Evolutionary conservation across 2,888 invertebrate genomes (phyloP), one percentile per base, ranked within the genome.

Genomic region (Ochropacha duplaris): DNA sequence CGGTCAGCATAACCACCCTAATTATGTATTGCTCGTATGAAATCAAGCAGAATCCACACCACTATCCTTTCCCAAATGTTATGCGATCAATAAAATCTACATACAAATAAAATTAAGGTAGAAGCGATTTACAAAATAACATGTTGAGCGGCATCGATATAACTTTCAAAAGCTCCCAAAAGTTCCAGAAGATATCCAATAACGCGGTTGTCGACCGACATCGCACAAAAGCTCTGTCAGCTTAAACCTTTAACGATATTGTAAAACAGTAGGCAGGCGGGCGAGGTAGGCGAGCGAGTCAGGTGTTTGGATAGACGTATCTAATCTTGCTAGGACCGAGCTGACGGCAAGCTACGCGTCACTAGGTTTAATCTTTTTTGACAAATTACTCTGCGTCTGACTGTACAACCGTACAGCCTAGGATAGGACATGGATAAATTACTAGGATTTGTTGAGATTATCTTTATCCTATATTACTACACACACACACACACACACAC

Each of bases 361-460:
- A 44, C 44, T 16, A 19, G 39, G 44, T n/a, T 67, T 76, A 71
- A 74, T 75, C 68, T 62, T 62, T 54, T 62, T 59, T 77, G 76
- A 77, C 69, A 77, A 77, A 77, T 77, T 66, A 64, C 67, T 44
- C 44, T 44, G 44, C 9, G 19, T 19, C 44, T 36, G n/a, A 19
- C 44, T 44, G 2, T 14, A 44, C 9, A 19, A 19, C 4, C 19
- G 44, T 4, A 19, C 4, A 19, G 44, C 9, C 44, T 9, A 19
- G 9, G 0, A 9, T 16, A 16, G 9, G 44, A 44, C 44, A 36
- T 36, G n/a, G n/a, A n/a, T n/a, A n/a, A n/a, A n/a, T n/a, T n/a
- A n/a, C n/a, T n/a, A n/a, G n/a, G n/a, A n/a, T n/a, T n/a, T n/a
- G n/a, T n/a, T n/a, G n/a, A n/a, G n/a, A n/a, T n/a, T n/a, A n/a